Evolutionary conservation across 2,888 invertebrate species (phyloP).

Genomic region (Drosophila neotestacea): DNA sequence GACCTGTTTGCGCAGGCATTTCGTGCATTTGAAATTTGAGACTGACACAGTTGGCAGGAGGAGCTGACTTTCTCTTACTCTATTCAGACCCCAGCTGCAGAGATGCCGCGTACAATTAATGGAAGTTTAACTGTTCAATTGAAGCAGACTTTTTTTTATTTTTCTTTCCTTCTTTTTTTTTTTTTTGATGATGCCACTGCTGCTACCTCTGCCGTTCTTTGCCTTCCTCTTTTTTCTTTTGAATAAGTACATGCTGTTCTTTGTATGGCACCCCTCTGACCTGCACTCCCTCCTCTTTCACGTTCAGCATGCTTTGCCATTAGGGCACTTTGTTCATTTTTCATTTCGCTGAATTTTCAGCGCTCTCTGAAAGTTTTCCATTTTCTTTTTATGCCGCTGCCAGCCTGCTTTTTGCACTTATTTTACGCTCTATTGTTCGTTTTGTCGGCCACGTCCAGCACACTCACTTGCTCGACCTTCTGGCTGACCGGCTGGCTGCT

Average conservation of each 20-base stretch:
- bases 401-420: slow-evolving; percentile 77
- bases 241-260: slow-evolving; percentile 73
- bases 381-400: slow-evolving; percentile 60
- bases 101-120: slow-evolving; percentile 77
- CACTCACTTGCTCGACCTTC: slow-evolving; percentile 58
- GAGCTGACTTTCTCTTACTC: slow-evolving; percentile 5
- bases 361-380: slow-evolving; percentile 69
- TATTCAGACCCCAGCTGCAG: slow-evolving; percentile 45
- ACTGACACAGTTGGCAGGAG: slow-evolving; percentile 60
- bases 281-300: slow-evolving; percentile 11
- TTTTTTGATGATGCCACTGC: slow-evolving; percentile 19
- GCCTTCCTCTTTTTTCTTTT: slow-evolving; percentile 38
- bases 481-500: slow-evolving; percentile 41
- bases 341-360: slow-evolving; percentile 79
- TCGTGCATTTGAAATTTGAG: slow-evolving; percentile 74
- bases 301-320: slow-evolving; percentile 60
- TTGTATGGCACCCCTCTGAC: slow-evolving; percentile 38
- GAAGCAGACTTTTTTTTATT: slow-evolving; percentile 62
- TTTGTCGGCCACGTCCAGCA: slow-evolving; percentile 74
- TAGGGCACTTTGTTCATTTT: slow-evolving; percentile 82
- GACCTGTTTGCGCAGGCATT: slow-evolving; percentile 71
- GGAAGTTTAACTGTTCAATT: slow-evolving; percentile 83
- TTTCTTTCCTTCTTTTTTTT: slow-evolving; percentile 23
- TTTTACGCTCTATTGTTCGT: slow-evolving; percentile 83
- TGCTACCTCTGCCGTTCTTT: slow-evolving; percentile 22